These are phyloP conservation scores for Hydrolagus colliei DNA, from an alignment of 2,797 vertebrate species.

Conservation along the genomic window DNA sequence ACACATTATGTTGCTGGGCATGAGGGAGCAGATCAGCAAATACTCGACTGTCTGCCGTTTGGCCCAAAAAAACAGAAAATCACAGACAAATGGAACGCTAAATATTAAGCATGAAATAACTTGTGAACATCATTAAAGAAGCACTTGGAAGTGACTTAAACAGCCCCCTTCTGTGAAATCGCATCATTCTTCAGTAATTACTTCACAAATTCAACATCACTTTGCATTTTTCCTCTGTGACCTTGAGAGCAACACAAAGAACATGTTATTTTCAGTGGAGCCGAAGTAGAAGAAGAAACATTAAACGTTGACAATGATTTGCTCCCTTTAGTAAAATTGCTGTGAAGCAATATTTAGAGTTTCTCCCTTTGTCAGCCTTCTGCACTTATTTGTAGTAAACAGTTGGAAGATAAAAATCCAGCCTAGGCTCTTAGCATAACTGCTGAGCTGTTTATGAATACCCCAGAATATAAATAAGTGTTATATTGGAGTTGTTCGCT, in stretches of 20 bases:
- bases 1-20: background rate
- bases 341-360: background rate
- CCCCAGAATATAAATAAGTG: background rate
- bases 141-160: background rate
- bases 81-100: background rate
- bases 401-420: background rate
- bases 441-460: background rate
- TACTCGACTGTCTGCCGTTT: background rate
- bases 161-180: constrained; percentile 16
- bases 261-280: background rate
- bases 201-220: constrained; percentile 8
- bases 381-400: background rate
- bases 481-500: background rate
- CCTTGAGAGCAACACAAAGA: constrained; percentile 7
- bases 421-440: background rate
- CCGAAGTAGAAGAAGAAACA: background rate
- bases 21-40: background rate
- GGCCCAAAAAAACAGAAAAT: background rate
- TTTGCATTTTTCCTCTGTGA: constrained; percentile 1
- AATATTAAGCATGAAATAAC: constrained; percentile 19
- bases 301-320: constrained; percentile 15
- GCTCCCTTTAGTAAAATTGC: background rate
- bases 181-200: constrained; percentile 12
- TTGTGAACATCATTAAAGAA: constrained; percentile 12
- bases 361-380: background rate